phyloP scores from a whole-genome alignment of 2,888 invertebrate species.

The Meghimatium bilineatum region DNA sequence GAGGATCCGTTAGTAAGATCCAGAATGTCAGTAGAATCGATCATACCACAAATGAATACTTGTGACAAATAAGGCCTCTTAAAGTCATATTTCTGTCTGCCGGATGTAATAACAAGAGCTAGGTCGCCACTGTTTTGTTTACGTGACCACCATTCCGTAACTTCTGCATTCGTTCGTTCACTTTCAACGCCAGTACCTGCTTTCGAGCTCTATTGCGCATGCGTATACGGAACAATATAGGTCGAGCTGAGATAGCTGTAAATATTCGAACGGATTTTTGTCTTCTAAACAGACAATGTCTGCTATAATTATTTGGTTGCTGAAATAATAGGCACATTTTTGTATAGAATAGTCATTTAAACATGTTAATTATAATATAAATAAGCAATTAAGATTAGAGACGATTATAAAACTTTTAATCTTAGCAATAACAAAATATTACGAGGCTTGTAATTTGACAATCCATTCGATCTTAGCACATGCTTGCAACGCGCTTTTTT shows the following conservation, averaged over 20 bases:
- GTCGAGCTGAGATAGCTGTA: slow-evolving; percentile 45
- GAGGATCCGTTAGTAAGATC: slow-evolving; percentile 43
- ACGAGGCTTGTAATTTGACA: neutral
- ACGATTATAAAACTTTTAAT: neutral
- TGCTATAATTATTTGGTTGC: neutral
- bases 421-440: neutral
- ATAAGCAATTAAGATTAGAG: neutral
- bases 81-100: slow-evolving; percentile 32
- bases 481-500: slow-evolving; percentile 31
- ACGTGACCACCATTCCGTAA: neutral
- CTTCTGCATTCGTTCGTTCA: neutral
- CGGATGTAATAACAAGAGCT: neutral
- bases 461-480: slow-evolving; percentile 34
- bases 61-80: neutral
- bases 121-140: slow-evolving; percentile 37
- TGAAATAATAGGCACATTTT: neutral
- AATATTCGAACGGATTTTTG: slow-evolving; percentile 33
- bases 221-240: slow-evolving; percentile 35
- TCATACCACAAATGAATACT: slow-evolving; percentile 44
- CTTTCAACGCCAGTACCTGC: slow-evolving; percentile 41
- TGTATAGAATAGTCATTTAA: neutral
- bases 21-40: slow-evolving; percentile 47
- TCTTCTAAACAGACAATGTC: neutral
- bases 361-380: neutral
- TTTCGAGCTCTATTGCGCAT: slow-evolving; percentile 40